These are phyloP conservation scores for Brevimyrus niger DNA, from an alignment of 2,113 vertebrate species.

Conservation along the genomic window DNA sequence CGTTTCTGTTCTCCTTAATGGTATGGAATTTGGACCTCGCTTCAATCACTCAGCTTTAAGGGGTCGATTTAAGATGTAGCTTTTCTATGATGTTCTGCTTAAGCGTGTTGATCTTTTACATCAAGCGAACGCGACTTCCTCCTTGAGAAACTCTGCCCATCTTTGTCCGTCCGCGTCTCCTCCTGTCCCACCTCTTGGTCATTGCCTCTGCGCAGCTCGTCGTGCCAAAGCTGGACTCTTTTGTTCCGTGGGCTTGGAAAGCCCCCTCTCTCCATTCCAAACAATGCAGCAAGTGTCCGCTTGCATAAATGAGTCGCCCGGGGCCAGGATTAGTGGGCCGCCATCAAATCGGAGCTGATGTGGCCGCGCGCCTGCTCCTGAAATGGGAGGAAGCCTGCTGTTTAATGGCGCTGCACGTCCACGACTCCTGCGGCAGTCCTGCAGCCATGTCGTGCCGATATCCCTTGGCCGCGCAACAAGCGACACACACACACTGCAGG, in stretches of 20 bases:
- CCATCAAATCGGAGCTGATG: neutral
- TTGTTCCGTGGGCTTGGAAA: slow-evolving; percentile 5
- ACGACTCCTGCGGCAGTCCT: neutral
- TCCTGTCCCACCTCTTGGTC: neutral
- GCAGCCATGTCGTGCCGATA: neutral
- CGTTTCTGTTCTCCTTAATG: neutral
- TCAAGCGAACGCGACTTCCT: neutral
- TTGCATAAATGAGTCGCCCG: slow-evolving; percentile 13
- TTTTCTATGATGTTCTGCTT: neutral
- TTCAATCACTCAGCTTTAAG: neutral
- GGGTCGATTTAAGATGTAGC: neutral
- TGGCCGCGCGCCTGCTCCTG: neutral
- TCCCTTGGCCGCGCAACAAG: neutral
- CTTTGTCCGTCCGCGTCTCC: neutral
- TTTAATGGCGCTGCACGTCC: neutral
- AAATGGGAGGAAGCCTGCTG: neutral
- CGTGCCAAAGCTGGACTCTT: neutral
- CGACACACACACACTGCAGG: neutral
- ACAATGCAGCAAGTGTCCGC: slow-evolving; percentile 17
- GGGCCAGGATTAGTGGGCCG: neutral
- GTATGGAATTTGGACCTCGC: neutral
- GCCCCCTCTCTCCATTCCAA: neutral
- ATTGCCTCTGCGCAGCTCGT: neutral
- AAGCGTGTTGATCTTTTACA: neutral
- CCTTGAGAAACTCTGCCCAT: neutral